A percentile compares a stretch with the other conserved stretches of the same genome.
Evolutionary conservation across 1,140 invertebrate genomes (phyloP).

Genomic region (Camponotus floridanus): DNA sequence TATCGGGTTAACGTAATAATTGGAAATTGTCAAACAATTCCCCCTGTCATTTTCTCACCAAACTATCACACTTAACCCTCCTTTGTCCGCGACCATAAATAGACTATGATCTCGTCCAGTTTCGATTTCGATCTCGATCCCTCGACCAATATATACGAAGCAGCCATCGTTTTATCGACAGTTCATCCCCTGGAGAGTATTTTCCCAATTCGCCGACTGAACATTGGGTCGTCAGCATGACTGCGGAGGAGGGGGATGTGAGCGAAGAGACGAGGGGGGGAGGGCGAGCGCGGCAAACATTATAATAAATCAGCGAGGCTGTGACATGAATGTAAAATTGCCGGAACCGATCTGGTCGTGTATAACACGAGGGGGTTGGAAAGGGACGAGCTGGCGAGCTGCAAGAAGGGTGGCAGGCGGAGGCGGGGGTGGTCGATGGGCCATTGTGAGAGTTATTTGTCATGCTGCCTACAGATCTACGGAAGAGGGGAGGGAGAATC

Average conservation of each 20-base stretch:
- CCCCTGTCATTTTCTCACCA: slow-evolving; percentile 5
- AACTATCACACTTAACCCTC: slow-evolving; percentile 38
- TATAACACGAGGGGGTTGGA: slow-evolving; percentile 81
- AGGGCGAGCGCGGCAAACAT: slow-evolving; percentile 79
- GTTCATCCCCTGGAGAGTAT: slow-evolving; percentile 62
- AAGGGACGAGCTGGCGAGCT: slow-evolving; percentile 72
- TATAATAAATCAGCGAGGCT: slow-evolving; percentile 84
- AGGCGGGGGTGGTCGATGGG: slow-evolving; percentile 73
- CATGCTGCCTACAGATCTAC: slow-evolving; percentile 82
- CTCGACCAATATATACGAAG: slow-evolving; percentile 40
- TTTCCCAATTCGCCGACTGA: slow-evolving; percentile 58
- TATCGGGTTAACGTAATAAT: background rate
- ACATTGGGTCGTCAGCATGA: slow-evolving; percentile 49
- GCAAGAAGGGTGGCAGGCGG: slow-evolving; percentile 52
- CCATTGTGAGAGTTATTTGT: slow-evolving; percentile 86
- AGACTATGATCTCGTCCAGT: slow-evolving; percentile 58
- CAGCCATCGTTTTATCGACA: slow-evolving; percentile 58
- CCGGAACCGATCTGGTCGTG: slow-evolving; percentile 85
- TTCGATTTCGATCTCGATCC: slow-evolving; percentile 53
- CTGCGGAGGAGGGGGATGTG: slow-evolving; percentile 13
- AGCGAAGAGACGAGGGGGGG: slow-evolving; percentile 12
- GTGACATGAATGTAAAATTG: slow-evolving; percentile 85
- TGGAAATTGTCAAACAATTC: slow-evolving; percentile 24
- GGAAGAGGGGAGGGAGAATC: slow-evolving; percentile 71
- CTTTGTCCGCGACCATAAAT: slow-evolving; percentile 44